Percentiles rank a stretch among this genome's conserved stretches.
Conservation (phyloP, 2,888 invertebrate genomes). For the Scaptomyza caliginosa region DNA sequence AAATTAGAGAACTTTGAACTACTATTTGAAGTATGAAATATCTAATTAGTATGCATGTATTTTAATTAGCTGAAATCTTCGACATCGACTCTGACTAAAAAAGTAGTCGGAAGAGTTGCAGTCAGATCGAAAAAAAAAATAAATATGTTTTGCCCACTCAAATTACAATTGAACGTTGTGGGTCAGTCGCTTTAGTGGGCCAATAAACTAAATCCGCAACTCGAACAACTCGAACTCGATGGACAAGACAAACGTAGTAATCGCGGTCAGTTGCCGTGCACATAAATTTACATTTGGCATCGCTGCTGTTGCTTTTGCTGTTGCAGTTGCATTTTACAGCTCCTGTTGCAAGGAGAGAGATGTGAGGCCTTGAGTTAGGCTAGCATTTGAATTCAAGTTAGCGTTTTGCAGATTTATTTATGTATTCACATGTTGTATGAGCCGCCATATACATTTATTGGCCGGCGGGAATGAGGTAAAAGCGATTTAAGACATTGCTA, state of each 20-base stretch:
- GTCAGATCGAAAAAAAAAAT: conserved; percentile 42
- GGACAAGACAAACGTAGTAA: conserved; percentile 61
- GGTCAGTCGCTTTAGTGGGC: conserved; percentile 76
- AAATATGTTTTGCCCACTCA: conserved; percentile 79
- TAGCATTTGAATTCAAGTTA: conserved; percentile 58
- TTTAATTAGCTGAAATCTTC: not conserved
- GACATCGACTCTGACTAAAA: not conserved
- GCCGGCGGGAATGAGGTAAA: conserved; percentile 30
- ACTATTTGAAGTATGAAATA: too few species aligned
- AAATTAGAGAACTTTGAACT: conserved; percentile 36
- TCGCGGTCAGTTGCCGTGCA: conserved; percentile 60
- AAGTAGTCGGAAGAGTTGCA: not conserved
- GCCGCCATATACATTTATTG: conserved; percentile 32
- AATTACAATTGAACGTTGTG: conserved; percentile 79
- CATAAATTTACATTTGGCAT: conserved; percentile 70
- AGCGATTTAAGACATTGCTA: conserved; percentile 7
- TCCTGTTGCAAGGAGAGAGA: conserved; percentile 22
- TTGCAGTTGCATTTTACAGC: conserved; percentile 39
- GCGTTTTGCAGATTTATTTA: conserved; percentile 66
- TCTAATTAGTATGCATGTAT: not conserved
- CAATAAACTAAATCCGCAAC: conserved; percentile 66
- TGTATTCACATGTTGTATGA: conserved; percentile 56
- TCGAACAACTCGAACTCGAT: conserved; percentile 21
- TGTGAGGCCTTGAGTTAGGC: conserved; percentile 15
- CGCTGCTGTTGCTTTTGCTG: conserved; percentile 36